A percentile compares a stretch with the other conserved stretches of the same genome.
Evolutionary conservation across 2,113 vertebrate genomes (phyloP).

Genomic region (Ictidomys tridecemlineatus): DNA sequence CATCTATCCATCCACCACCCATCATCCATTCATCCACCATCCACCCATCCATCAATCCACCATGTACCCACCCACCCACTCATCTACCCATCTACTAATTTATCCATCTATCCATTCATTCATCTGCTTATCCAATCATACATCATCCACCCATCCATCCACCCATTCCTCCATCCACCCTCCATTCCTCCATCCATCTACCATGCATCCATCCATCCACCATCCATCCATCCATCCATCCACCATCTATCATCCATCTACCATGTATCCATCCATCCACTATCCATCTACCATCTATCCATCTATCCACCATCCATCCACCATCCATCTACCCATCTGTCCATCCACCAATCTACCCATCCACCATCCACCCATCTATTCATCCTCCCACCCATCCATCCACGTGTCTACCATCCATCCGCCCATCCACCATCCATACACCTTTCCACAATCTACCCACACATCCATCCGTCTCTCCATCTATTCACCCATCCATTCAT

Average conservation of each 20-base stretch:
- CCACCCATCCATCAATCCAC: fast-evolving
- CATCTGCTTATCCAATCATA: fast-evolving
- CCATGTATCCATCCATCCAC: neutral
- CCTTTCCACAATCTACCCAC: neutral
- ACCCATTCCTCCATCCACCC: neutral
- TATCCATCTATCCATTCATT: fast-evolving
- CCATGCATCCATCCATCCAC: neutral
- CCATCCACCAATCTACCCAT: no score
- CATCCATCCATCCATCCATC: fast-evolving
- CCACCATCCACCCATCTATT: neutral
- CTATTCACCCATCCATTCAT: no score
- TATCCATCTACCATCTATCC: neutral
- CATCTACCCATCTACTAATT: fast-evolving
- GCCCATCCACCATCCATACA: neutral
- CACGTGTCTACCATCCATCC: neutral
- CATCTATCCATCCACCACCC: no score
- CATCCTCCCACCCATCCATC: neutral
- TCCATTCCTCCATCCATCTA: neutral
- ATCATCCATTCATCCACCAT: fast-evolving
- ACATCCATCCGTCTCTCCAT: neutral
- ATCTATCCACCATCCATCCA: neutral
- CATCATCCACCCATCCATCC: neutral
- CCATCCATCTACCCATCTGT: no score
- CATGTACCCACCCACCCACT: neutral
- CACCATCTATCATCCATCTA: neutral